A percentile compares a stretch with the other conserved stretches of the same genome.
Conservation (phyloP, 2,797 vertebrate genomes). For the Rhinogobio ventralis region DNA sequence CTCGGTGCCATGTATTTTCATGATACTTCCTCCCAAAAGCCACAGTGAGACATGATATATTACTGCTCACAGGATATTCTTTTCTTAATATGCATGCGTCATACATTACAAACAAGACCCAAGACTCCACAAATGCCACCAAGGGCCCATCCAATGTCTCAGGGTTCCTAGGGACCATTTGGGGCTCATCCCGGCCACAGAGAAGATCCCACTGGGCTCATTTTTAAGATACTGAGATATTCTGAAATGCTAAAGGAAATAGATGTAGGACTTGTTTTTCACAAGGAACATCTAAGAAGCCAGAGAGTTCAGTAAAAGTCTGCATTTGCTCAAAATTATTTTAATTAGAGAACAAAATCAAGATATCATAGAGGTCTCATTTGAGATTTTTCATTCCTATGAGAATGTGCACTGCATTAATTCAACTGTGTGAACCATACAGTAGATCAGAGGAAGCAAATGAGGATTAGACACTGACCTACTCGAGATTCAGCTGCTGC, state of each 20-base stretch:
- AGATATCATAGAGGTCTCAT: constrained; percentile 2
- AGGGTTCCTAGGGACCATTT: neutral
- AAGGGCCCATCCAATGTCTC: neutral
- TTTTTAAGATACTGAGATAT: neutral
- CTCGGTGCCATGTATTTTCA: neutral
- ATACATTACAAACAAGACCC: neutral
- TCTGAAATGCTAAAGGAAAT: neutral
- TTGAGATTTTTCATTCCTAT: neutral
- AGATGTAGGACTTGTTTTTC: neutral
- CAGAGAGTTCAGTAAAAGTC: neutral
- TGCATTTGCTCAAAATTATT: neutral
- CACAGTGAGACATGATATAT: neutral
- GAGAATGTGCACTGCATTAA: neutral
- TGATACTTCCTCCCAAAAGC: neutral
- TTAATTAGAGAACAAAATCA: neutral
- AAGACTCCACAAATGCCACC: neutral
- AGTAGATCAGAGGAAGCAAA: constrained; percentile 8
- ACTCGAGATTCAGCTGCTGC: neutral
- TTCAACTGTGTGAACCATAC: neutral
- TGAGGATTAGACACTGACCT: constrained; percentile 11
- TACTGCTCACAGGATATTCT: neutral
- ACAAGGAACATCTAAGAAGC: neutral
- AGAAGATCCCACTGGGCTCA: neutral
- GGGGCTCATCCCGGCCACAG: too few relatives aligned
- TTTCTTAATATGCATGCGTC: neutral